phyloP scores from a whole-genome alignment of 2,113 vertebrate genomes.

The Cercopithecus mona region DNA sequence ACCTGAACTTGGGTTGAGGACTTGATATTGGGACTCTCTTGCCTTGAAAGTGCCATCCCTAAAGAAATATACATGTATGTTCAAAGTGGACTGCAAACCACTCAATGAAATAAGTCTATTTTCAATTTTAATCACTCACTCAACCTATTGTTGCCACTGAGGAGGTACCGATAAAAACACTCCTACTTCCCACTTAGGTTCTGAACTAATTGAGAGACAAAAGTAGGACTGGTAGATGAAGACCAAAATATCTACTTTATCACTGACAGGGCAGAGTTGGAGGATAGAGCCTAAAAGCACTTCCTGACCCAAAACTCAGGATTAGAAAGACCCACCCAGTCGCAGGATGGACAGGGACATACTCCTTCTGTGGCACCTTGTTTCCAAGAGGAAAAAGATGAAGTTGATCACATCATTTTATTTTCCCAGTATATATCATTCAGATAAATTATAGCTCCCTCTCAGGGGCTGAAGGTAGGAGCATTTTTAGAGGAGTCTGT shows the following conservation, averaged over 20 bases:
- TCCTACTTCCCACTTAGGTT: not conserved
- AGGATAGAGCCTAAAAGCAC: not conserved
- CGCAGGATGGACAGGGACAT: rapidly evolving
- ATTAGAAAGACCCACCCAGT: not conserved
- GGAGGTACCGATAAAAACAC: not conserved
- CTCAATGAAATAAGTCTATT: not conserved
- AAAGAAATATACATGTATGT: not conserved
- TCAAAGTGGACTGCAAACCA: not conserved
- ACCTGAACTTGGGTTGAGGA: not conserved
- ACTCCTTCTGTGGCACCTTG: not conserved
- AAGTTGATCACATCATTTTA: not conserved
- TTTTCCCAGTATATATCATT: not conserved
- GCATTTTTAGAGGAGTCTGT: not conserved
- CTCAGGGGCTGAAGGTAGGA: not conserved
- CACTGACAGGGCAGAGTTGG: not conserved
- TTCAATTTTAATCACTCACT: not conserved
- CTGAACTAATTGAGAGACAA: not conserved
- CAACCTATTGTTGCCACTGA: not conserved
- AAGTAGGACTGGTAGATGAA: rapidly evolving
- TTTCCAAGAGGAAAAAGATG: not conserved
- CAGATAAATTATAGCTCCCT: not conserved
- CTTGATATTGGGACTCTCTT: not conserved
- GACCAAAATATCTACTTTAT: not conserved
- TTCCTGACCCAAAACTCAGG: not conserved
- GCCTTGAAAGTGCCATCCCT: not conserved